Evolutionary conservation across 2,797 vertebrate species (phyloP).

Genomic region (Anomalospiza imberbis): DNA sequence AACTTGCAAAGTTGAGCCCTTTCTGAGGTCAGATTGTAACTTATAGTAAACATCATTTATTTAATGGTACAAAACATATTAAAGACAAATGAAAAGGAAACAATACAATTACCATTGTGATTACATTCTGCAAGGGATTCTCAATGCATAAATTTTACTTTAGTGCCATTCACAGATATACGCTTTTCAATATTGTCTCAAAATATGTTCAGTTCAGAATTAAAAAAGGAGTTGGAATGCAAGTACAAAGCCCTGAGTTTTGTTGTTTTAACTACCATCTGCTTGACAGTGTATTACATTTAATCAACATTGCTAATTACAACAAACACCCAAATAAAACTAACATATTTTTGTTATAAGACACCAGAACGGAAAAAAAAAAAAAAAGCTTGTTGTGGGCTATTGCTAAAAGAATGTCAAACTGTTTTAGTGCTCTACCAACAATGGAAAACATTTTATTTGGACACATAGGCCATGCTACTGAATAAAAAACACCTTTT

Average conservation of each 20-base stretch:
- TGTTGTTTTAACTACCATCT: conserved; percentile 57
- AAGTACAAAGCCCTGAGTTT: conserved; percentile 47
- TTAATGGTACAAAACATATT: not conserved
- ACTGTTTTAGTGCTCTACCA: not conserved
- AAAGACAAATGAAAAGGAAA: not conserved
- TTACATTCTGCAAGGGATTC: not conserved
- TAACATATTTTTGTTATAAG: not conserved
- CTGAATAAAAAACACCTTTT: not conserved
- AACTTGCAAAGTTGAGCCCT: not conserved
- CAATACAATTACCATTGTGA: not conserved
- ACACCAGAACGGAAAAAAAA: not conserved
- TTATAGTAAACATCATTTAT: not conserved
- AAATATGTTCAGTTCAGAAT: conserved; percentile 38
- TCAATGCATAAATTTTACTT: not conserved
- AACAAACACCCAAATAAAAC: conserved; percentile 50
- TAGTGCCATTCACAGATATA: not conserved
- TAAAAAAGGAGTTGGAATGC: conserved; percentile 34
- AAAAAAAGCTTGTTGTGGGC: not conserved
- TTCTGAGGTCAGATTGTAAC: not conserved
- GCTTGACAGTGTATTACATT: conserved; percentile 32
- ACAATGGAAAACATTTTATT: not conserved
- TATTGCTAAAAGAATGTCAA: not conserved
- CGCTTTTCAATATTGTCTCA: conserved; percentile 26
- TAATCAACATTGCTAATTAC: conserved; percentile 53
- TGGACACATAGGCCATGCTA: not conserved